Evolutionary conservation across 2,113 vertebrate species (phyloP), one percentile per base, ranked within the genome.

Genomic region (Etheostoma spectabile): DNA sequence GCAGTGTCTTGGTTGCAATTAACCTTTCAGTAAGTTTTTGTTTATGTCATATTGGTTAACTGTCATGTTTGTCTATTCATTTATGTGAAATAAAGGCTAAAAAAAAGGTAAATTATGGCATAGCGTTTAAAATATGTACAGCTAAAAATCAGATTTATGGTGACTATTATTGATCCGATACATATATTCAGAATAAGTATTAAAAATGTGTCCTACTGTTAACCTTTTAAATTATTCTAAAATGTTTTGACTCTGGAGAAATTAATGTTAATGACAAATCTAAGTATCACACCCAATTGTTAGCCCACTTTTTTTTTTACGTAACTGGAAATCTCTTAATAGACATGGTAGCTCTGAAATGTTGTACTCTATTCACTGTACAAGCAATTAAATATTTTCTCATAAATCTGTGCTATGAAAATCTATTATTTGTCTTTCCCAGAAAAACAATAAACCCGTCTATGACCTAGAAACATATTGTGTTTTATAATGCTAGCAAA

Each of bases 361-460:
- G 73, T 64, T 87, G 65, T 82, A 57, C 53, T 73, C 65, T 77
- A 63, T 35, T 86, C 61, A 51, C n/a, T 84, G 66, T 67, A 84
- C 38, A 86, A 57, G 80, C 42, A 74, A 95, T 88, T 86, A 91
- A 93, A 93, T 52, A 52, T 88, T 92, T 91, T 93, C 88, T 84
- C 75, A 89, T 74, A 87, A 77, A 82, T 86, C 48, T 74, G 45
- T 68, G 51, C 33, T 85, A 67, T 65, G 67, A 63, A 88, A 86
- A 52, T 80, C 38, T 11, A 70, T 87, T 70, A 78, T 82, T 78
- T 61, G 12, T 67, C 14, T 78, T 51, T 21, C 45, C 67, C 38
- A 12, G 19, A 46, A 60, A 42, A 62, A 61, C 13, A 74, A 65
- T 33, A 55, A 79, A 80, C 64, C 82, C 46, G 48, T 51, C 24